Evolutionary conservation across 2,113 vertebrate genomes (phyloP), one percentile per base, ranked within the genome.

Genomic region (Gobio gobio): DNA sequence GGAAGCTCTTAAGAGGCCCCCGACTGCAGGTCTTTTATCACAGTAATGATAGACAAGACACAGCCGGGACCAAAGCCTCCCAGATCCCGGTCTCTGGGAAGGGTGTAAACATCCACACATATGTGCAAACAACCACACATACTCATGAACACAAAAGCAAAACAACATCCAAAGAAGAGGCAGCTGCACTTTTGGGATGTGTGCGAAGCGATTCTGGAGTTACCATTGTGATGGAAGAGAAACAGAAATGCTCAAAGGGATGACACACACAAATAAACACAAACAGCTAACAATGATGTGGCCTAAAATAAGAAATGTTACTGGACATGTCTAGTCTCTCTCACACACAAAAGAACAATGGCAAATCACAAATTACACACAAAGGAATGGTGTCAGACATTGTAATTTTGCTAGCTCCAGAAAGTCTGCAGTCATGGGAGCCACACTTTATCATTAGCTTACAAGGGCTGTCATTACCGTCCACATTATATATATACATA

Each of bases 11-110:
- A 73, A 85, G 89, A 84, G 90, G 87, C 90, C 90, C 90, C 90
- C 91, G 45, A 88, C 89, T 93, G 91, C 91, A 90, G 93, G 93
- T 92, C 93, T 95, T 95, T 94, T 95, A 95, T 95, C 94, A 94
- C 91, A 85, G 86, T 94, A 95, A 95, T 95, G 94, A 94, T 89
- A 94, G 94, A 84, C 86, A 87, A 86, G 85, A 89, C 84, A 90
- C 91, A 88, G 91, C 87, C 83, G 79, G 89, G 91, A 90, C 90
- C 89, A 89, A 92, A 92, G 91, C 91, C 88, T 91, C 83, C 83
- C 86, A 86, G 79, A 85, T 92, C 88, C 90, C 89, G 84, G 89
- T 87, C 88, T 87, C 88, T 83, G 43, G 36, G 54, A 81, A 73
- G 86, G 36, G 56, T 84, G 68, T 84, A 90, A 88, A 90, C 86